These are phyloP conservation scores for Montipora capitata DNA, from an alignment of 92 coral and sea anemone genomes.

Conservation along the genomic window DNA sequence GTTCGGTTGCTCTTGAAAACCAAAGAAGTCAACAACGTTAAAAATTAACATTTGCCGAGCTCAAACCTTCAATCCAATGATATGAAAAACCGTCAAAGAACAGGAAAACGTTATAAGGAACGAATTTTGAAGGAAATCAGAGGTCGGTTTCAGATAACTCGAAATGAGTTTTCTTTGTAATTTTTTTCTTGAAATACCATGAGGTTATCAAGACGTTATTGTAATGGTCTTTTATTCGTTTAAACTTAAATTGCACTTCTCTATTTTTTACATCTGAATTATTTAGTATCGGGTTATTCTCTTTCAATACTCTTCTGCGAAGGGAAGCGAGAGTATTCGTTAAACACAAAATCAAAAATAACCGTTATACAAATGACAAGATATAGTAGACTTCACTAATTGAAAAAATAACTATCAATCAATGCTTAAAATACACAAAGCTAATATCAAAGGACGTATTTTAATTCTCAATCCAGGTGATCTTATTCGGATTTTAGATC, in stretches of 20 bases:
- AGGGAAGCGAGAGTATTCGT: slow-evolving; percentile 16
- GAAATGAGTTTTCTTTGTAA: not conserved
- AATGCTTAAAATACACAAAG: no score
- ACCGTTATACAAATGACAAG: slow-evolving; percentile 48
- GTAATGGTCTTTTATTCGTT: not conserved
- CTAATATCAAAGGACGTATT: not conserved
- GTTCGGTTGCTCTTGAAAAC: slow-evolving; percentile 40
- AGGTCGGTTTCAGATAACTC: not conserved
- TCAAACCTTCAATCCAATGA: not conserved
- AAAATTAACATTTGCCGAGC: not conserved
- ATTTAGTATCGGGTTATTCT: slow-evolving; percentile 17
- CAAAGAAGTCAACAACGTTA: not conserved
- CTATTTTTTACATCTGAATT: not conserved
- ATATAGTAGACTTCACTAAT: not conserved
- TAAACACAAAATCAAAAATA: slow-evolving; percentile 19
- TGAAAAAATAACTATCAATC: no score
- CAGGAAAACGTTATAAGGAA: no score
- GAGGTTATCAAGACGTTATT: not conserved
- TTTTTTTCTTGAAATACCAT: not conserved
- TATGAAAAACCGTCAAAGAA: not conserved
- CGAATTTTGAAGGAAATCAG: not conserved
- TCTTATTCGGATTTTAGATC: slow-evolving; percentile 14
- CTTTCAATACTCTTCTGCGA: not conserved
- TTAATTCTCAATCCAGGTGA: not conserved
- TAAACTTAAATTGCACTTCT: not conserved